phyloP scores from a whole-genome alignment of 2,113 vertebrate species.

The Pelusios castaneus region DNA sequence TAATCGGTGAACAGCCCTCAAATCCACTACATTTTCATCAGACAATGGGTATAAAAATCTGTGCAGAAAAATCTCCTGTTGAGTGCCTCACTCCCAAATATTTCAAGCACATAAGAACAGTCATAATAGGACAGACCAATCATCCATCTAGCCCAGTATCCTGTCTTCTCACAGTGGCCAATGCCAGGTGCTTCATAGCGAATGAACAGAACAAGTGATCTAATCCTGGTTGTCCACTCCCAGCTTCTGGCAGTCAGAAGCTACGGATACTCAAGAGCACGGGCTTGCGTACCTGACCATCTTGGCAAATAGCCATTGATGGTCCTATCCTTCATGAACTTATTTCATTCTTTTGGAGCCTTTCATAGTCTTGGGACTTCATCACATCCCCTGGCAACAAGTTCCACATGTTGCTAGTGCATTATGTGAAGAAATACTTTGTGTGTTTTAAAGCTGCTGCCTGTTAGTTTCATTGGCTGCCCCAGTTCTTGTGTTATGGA shows the following conservation, averaged over 20 bases:
- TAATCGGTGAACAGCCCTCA: not conserved
- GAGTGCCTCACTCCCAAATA: not conserved
- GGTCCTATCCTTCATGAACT: not conserved
- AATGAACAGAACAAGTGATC: not conserved
- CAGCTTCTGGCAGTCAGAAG: not conserved
- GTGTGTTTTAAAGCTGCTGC: not conserved
- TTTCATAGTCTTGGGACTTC: not conserved
- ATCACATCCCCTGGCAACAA: not conserved
- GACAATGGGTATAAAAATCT: not conserved
- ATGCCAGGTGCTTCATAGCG: not conserved
- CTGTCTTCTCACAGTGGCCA: not conserved
- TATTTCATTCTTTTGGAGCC: not conserved
- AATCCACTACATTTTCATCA: rapidly evolving
- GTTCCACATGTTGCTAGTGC: not conserved
- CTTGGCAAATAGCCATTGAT: not conserved
- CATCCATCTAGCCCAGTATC: not conserved
- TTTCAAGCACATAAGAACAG: not conserved
- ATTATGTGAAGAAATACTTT: not conserved
- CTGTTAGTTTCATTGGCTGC: not conserved
- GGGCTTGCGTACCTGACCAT: not conserved
- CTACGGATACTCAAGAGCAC: not conserved
- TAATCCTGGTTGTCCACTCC: not conserved
- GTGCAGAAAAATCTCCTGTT: rapidly evolving
- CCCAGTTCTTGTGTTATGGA: not conserved
- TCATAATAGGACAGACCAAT: not conserved